Percentiles rank a stretch among this genome's conserved stretches.
These are phyloP conservation scores for Sander lucioperca DNA, from an alignment of 2,113 vertebrate species.

Conservation along the genomic window DNA sequence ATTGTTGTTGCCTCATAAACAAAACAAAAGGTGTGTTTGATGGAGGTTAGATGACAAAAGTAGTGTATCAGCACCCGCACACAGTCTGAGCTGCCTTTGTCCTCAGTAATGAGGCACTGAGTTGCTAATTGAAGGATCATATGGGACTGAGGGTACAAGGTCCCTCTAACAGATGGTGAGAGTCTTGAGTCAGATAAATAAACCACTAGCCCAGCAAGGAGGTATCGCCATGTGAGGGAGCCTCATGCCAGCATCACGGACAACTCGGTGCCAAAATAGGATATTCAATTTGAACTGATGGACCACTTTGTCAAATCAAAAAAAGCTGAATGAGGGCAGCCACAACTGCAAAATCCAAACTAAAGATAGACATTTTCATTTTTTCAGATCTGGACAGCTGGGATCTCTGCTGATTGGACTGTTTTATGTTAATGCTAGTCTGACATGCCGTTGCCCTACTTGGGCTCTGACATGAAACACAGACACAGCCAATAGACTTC, in stretches of 20 bases:
- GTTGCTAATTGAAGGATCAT: conserved; percentile 65
- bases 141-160: conserved; percentile 35
- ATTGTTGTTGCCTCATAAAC: conserved; percentile 11
- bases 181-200: conserved; percentile 61
- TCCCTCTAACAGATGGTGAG: conserved; percentile 68
- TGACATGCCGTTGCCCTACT: conserved; percentile 31
- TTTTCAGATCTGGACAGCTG: conserved; percentile 40
- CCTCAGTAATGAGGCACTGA: conserved; percentile 44
- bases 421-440: conserved; percentile 18
- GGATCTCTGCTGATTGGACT: conserved; percentile 27
- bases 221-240: background rate
- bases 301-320: conserved; percentile 4
- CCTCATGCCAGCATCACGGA: conserved; percentile 17
- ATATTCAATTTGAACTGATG: background rate
- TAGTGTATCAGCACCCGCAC: background rate
- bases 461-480: conserved; percentile 32
- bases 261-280: conserved; percentile 5
- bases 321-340: background rate
- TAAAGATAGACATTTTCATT: background rate
- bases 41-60: conserved; percentile 26
- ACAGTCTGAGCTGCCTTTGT: conserved; percentile 31
- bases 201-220: conserved; percentile 48
- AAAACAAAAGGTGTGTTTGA: conserved; percentile 11
- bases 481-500: conserved; percentile 22
- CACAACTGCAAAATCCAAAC: background rate